Evolutionary conservation across 2,888 invertebrate genomes (phyloP).

Genomic region (Corbicula japonica): DNA sequence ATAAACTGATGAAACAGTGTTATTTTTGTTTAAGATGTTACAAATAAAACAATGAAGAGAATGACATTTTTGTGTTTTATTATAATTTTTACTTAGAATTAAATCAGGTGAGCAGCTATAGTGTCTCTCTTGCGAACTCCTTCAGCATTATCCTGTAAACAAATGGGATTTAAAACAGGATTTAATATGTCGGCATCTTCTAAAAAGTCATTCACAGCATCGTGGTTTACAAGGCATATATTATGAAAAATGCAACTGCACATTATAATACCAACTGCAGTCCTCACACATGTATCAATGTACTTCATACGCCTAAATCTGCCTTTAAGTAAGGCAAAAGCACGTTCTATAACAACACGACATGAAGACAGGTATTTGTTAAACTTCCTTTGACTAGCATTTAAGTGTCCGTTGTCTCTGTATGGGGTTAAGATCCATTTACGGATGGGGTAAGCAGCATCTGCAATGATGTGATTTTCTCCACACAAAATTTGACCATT

Average conservation of each 20-base stretch:
- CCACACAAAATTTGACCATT: constrained; percentile 25
- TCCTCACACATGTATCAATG: constrained; percentile 12
- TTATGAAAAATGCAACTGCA: constrained; percentile 22
- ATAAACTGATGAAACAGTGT: constrained; percentile 12
- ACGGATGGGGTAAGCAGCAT: constrained; percentile 40
- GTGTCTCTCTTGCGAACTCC: background rate
- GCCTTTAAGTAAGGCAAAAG: constrained; percentile 44
- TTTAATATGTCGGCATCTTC: background rate
- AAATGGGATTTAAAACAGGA: background rate
- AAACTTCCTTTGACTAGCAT: constrained; percentile 24
- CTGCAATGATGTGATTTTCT: constrained; percentile 34
- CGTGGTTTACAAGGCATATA: background rate
- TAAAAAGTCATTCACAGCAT: background rate
- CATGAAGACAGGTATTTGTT: constrained; percentile 34
- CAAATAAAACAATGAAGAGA: constrained; percentile 1
- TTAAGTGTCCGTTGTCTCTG: constrained; percentile 47
- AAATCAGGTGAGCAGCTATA: constrained; percentile 29
- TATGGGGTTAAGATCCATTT: constrained; percentile 42
- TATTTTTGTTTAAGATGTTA: constrained; percentile 6
- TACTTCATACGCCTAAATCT: constrained; percentile 37
- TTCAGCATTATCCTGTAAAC: background rate
- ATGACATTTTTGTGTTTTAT: constrained; percentile 14
- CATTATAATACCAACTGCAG: constrained; percentile 15
- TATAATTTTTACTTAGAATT: constrained; percentile 15
- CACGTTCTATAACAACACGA: constrained; percentile 40